Percentiles rank a stretch among this genome's conserved stretches.
These are phyloP conservation scores for Drosophila quasianomalipes DNA, from an alignment of 2,888 invertebrate species.

Conservation along the genomic window DNA sequence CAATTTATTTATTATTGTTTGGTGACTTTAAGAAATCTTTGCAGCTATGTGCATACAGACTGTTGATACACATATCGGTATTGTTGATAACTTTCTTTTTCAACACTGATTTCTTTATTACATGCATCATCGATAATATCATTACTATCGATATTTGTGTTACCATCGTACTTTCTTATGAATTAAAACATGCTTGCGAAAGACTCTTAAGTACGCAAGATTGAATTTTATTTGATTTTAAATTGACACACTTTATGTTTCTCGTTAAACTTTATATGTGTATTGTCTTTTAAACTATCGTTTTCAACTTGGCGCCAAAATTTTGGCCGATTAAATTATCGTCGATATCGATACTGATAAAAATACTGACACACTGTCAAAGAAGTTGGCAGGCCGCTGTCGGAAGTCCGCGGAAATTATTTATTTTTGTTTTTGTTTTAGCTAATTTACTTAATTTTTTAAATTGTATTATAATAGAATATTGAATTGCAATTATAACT, in stretches of 20 bases:
- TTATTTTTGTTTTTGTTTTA: slow-evolving; percentile 27
- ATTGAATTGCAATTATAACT: not conserved
- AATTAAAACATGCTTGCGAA: not conserved
- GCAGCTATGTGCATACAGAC: slow-evolving; percentile 7
- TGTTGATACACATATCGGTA: slow-evolving; percentile 7
- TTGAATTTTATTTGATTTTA: not conserved
- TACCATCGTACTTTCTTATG: not conserved
- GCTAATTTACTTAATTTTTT: not conserved
- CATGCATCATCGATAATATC: not conserved
- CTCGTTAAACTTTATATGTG: not conserved
- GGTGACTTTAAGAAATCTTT: not conserved
- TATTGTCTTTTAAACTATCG: not conserved
- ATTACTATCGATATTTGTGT: not conserved
- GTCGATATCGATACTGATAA: not conserved
- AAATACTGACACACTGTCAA: not conserved
- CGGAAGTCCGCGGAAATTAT: slow-evolving; percentile 26
- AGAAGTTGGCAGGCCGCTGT: slow-evolving; percentile 31
- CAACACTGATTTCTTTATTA: not conserved
- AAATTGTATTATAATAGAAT: slow-evolving; percentile 17
- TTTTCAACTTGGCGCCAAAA: not conserved
- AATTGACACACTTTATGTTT: no score
- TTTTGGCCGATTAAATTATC: not conserved
- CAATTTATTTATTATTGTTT: slow-evolving; percentile 1
- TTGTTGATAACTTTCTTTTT: not conserved
- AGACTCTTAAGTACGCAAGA: not conserved